These are phyloP conservation scores for Coelopa frigida DNA, from an alignment of 1,140 invertebrate genomes.

Conservation along the genomic window DNA sequence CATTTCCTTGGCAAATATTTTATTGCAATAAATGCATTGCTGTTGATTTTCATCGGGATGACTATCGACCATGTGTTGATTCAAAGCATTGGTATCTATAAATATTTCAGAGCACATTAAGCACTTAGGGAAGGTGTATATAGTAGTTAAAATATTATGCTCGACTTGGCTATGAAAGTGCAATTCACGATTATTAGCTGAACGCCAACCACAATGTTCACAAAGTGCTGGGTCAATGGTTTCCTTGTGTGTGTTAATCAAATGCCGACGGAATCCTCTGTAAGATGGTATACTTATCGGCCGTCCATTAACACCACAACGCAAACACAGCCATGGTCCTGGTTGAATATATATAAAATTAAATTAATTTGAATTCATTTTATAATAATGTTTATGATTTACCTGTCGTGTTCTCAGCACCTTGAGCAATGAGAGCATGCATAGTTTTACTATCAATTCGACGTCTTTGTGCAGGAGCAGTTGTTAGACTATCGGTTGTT, in stretches of 20 bases:
- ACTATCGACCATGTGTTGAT: constrained; percentile 47
- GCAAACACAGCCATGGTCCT: constrained; percentile 64
- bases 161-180: constrained; percentile 75
- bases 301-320: constrained; percentile 57
- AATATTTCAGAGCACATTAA: constrained; percentile 67
- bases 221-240: constrained; percentile 72
- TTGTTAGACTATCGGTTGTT: constrained; percentile 24
- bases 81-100: constrained; percentile 51
- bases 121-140: constrained; percentile 67
- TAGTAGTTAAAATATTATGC: constrained; percentile 63
- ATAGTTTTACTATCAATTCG: constrained; percentile 44
- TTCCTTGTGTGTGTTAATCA: constrained; percentile 72
- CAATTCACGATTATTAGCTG: constrained; percentile 65
- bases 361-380: not conserved
- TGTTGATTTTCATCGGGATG: constrained; percentile 47
- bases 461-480: constrained; percentile 38
- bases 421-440: constrained; percentile 45
- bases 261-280: constrained; percentile 68
- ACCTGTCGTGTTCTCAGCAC: constrained; percentile 50
- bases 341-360: no score
- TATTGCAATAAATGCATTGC: constrained; percentile 62
- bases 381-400: not conserved
- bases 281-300: constrained; percentile 66
- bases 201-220: constrained; percentile 75
- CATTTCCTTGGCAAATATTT: constrained; percentile 55